A percentile compares a stretch with the other conserved stretches of the same genome.
phyloP scores from a whole-genome alignment of 2,113 vertebrate species.

The Vicugna pacos region DNA sequence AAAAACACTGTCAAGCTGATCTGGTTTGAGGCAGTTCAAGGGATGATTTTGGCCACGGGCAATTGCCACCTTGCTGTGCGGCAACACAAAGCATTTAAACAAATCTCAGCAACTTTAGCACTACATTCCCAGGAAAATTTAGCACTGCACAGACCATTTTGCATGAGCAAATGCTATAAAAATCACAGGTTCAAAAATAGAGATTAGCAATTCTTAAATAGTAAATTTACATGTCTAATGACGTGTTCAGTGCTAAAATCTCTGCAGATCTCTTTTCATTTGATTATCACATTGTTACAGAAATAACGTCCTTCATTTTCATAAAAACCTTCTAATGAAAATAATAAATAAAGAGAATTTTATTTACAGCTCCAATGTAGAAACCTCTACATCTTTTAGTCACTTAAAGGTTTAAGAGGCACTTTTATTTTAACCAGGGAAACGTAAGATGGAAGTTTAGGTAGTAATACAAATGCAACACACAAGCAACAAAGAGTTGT shows the following conservation, averaged over 20 bases:
- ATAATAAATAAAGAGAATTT: background rate
- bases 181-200: background rate
- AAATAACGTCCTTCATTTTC: background rate
- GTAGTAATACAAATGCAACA: background rate
- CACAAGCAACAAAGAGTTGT: background rate
- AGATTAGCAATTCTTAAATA: background rate
- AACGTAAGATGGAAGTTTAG: background rate
- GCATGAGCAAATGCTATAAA: background rate
- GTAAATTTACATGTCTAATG: background rate
- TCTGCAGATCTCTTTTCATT: background rate
- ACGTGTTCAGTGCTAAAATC: background rate
- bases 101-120: background rate
- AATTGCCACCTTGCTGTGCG: background rate
- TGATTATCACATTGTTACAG: background rate
- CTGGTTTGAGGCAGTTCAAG: background rate
- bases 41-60: background rate
- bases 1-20: background rate
- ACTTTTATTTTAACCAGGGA: constrained; percentile 12
- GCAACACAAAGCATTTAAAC: background rate
- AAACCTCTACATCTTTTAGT: background rate
- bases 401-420: background rate
- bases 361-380: background rate
- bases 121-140: background rate
- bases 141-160: background rate
- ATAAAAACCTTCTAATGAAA: background rate